Percentiles rank a stretch among this genome's conserved stretches.
Evolutionary conservation across 2,888 invertebrate species (phyloP).

Genomic region (Bruchidius siliquastri): DNA sequence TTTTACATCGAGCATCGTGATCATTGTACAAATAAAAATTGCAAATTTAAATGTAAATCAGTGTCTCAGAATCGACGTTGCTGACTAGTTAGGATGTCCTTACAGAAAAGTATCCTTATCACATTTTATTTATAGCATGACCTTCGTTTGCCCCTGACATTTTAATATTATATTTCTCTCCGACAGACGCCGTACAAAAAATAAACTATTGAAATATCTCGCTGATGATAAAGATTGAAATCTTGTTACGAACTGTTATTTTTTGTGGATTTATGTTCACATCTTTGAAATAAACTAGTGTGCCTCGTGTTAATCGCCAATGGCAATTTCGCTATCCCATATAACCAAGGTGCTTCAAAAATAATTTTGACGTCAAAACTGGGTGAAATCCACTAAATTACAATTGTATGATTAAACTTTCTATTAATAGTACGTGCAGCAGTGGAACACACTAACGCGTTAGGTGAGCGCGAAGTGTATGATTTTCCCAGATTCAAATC

Average conservation of each 20-base stretch:
- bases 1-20: neutral
- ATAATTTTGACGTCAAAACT: neutral
- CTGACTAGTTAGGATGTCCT: neutral
- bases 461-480: too few relatives aligned
- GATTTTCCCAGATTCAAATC: too few relatives aligned
- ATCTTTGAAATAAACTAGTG: too few relatives aligned
- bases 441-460: too few relatives aligned
- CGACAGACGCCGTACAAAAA: neutral
- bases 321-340: neutral
- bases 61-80: conserved; percentile 2
- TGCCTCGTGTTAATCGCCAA: too few relatives aligned
- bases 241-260: too few relatives aligned
- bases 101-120: neutral
- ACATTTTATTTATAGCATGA: neutral
- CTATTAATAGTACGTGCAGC: neutral
- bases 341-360: neutral
- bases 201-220: neutral
- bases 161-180: neutral
- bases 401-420: neutral
- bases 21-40: conserved; percentile 1
- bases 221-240: too few relatives aligned
- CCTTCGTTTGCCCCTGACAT: neutral
- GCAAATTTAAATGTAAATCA: conserved; percentile 6
- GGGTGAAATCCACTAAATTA: neutral
- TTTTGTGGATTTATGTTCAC: too few relatives aligned